phyloP scores from a whole-genome alignment of 1,140 invertebrate species.

The Megalonaias nervosa region DNA sequence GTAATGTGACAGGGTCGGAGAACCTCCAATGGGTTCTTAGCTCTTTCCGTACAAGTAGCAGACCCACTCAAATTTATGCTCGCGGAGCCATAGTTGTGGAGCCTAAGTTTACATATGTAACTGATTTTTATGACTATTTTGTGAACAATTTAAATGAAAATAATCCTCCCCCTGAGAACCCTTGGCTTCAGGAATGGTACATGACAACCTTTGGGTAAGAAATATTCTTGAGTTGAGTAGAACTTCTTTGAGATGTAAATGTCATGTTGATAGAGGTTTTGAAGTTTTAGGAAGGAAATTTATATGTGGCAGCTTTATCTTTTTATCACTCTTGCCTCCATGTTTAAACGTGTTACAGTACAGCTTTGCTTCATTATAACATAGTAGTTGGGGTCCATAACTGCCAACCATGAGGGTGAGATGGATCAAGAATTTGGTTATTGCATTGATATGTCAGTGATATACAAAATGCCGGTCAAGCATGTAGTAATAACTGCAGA shows the following conservation, averaged over 20 bases:
- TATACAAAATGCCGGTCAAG: no score
- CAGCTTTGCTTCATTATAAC: neutral
- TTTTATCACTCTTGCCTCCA: neutral
- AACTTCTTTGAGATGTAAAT: neutral
- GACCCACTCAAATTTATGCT: slow-evolving; percentile 40
- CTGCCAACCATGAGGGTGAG: no score
- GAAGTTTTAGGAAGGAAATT: neutral
- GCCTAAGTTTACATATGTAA: slow-evolving; percentile 38
- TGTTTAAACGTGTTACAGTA: neutral
- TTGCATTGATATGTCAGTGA: no score
- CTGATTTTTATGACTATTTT: slow-evolving; percentile 64
- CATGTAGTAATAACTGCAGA: no score
- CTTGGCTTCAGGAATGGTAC: slow-evolving; percentile 72
- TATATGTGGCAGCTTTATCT: neutral
- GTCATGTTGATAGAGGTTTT: neutral
- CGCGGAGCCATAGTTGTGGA: slow-evolving; percentile 52
- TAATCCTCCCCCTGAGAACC: slow-evolving; percentile 56
- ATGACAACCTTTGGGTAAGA: slow-evolving; percentile 45
- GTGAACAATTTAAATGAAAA: slow-evolving; percentile 47
- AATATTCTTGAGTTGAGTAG: neutral
- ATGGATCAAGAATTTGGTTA: no score
- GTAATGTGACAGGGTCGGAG: slow-evolving; percentile 14
- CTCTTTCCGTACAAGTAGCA: slow-evolving; percentile 42
- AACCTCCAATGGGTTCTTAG: slow-evolving; percentile 58
- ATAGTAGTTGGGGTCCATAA: neutral